A percentile compares a stretch with the other conserved stretches of the same genome.
Conservation (phyloP, 2,888 invertebrate genomes). For the Tenthredo mesomela region DNA sequence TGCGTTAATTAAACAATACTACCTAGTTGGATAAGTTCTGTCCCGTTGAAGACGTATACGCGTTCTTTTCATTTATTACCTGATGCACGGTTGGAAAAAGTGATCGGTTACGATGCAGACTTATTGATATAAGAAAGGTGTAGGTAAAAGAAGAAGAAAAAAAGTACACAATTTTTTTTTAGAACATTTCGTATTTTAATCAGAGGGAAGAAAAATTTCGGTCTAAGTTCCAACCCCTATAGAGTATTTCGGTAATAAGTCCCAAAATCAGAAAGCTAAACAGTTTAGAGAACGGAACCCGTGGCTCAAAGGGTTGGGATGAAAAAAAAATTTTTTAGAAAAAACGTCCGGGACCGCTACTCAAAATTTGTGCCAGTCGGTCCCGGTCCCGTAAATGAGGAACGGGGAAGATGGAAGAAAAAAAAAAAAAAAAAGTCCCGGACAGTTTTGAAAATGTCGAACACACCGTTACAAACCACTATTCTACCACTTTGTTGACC, state of each 20-base stretch:
- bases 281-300: neutral
- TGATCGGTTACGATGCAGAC: neutral
- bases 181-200: neutral
- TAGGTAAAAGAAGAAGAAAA: neutral
- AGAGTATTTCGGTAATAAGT: neutral
- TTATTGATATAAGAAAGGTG: neutral
- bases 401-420: neutral
- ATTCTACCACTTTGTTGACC: conserved; percentile 40
- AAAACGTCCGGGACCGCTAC: conserved; percentile 34
- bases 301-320: conserved; percentile 10
- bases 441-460: conserved; percentile 36
- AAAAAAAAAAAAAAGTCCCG: neutral
- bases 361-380: conserved; percentile 49
- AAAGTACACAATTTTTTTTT: neutral
- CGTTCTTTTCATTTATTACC: neutral
- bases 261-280: conserved; percentile 42
- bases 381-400: neutral
- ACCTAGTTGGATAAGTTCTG: conserved; percentile 18
- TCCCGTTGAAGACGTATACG: neutral
- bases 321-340: neutral
- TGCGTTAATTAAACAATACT: conserved; percentile 2
- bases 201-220: neutral
- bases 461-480: conserved; percentile 49
- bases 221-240: neutral
- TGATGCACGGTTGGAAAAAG: neutral